phyloP scores from a whole-genome alignment of 2,797 vertebrate genomes.

The Melanotaenia maccullochi region DNA sequence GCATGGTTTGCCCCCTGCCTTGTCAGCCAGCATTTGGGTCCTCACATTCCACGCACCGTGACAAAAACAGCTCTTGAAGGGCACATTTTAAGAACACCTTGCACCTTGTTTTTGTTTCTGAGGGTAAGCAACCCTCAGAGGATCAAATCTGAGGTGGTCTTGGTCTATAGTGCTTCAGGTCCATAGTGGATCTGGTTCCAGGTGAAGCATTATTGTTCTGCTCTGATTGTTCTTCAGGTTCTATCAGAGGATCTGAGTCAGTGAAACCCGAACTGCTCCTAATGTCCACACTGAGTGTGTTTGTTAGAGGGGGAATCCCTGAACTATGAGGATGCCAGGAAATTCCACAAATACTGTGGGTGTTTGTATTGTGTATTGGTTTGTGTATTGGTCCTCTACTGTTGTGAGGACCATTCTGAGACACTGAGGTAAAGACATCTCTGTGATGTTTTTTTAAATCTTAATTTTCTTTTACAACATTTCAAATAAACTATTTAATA shows the following conservation, averaged over 20 bases:
- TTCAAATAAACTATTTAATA: neutral
- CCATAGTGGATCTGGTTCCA: slow-evolving; percentile 36
- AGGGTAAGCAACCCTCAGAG: neutral
- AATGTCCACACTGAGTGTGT: slow-evolving; percentile 33
- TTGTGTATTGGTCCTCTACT: neutral
- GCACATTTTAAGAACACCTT: neutral
- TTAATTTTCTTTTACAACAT: neutral
- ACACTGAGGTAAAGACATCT: neutral
- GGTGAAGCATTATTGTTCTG: slow-evolving; percentile 52
- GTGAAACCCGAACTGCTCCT: slow-evolving; percentile 46
- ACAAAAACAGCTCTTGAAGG: neutral
- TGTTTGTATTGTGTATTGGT: neutral
- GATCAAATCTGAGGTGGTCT: slow-evolving; percentile 15
- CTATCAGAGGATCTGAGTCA: slow-evolving; percentile 56
- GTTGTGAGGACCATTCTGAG: neutral
- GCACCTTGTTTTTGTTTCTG: neutral
- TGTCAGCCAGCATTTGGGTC: too few relatives aligned
- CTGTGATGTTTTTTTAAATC: neutral
- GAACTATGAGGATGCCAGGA: slow-evolving; percentile 35
- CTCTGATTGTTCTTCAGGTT: slow-evolving; percentile 53
- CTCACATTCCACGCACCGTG: too few relatives aligned
- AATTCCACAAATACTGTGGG: slow-evolving; percentile 28
- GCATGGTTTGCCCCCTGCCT: too few relatives aligned
- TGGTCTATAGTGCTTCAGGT: neutral
- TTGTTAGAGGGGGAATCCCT: slow-evolving; percentile 59